phyloP scores from a whole-genome alignment of 2,888 invertebrate genomes.

The Gari tellinella region DNA sequence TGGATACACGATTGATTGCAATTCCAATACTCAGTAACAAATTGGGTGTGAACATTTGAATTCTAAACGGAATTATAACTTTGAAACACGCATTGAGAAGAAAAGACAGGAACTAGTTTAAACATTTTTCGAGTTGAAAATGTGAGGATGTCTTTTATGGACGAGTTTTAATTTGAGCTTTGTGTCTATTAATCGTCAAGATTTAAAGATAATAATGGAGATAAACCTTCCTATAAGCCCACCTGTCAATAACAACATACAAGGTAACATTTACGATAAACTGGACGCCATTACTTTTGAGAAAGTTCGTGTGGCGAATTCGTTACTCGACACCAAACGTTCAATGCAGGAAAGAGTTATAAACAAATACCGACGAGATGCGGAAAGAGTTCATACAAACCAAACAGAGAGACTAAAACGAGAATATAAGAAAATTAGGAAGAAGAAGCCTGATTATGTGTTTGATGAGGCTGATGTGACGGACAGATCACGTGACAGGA shows the following conservation, averaged over 20 bases:
- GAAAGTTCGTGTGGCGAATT: constrained; percentile 46
- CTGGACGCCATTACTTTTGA: constrained; percentile 52
- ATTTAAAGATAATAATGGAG: constrained; percentile 34
- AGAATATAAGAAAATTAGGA: constrained; percentile 43
- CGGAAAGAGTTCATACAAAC: constrained; percentile 30
- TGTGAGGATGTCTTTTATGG: no score
- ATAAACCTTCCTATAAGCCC: constrained; percentile 53
- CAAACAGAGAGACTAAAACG: constrained; percentile 36
- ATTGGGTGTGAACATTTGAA: no score
- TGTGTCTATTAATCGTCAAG: not conserved
- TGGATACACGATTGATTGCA: no score
- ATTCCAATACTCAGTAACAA: no score
- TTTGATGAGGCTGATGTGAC: constrained; percentile 45
- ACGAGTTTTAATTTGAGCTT: no score
- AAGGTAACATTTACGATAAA: constrained; percentile 42
- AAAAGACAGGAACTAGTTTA: no score
- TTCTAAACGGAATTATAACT: no score
- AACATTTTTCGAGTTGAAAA: no score
- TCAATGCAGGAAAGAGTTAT: constrained; percentile 50
- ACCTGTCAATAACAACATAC: constrained; percentile 55
- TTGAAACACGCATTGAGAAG: no score
- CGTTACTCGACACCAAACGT: constrained; percentile 37
- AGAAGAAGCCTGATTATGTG: constrained; percentile 55
- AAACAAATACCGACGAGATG: constrained; percentile 51
- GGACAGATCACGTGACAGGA: constrained; percentile 9